These are phyloP conservation scores for Lagodon rhomboides DNA, from an alignment of 2,797 vertebrate genomes.

Conservation along the genomic window DNA sequence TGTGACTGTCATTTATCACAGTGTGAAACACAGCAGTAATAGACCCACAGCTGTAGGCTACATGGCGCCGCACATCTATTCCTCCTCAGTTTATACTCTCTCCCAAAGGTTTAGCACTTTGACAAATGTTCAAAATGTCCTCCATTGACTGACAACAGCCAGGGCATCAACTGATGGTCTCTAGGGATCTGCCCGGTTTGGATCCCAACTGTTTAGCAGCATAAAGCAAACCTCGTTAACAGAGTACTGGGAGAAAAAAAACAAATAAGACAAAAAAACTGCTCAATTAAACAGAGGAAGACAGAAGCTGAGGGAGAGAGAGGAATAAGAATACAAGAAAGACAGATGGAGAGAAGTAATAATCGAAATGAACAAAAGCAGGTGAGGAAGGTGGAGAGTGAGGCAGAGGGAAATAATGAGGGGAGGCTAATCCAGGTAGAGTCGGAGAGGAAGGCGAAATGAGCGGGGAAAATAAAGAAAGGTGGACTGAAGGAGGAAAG, in stretches of 20 bases:
- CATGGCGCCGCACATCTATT: constrained; percentile 26
- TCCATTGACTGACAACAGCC: constrained; percentile 48
- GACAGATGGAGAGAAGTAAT: constrained; percentile 49
- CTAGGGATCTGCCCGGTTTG: constrained; percentile 11
- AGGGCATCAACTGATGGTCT: constrained; percentile 7
- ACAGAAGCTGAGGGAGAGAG: constrained; percentile 6
- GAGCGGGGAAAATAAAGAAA: constrained; percentile 37
- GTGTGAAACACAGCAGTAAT: constrained; percentile 37
- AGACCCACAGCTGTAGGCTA: constrained; percentile 44
- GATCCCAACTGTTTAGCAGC: constrained; percentile 29
- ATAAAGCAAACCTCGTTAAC: constrained; percentile 26
- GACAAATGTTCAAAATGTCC: constrained; percentile 46
- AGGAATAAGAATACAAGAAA: background rate
- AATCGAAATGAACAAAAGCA: constrained; percentile 38
- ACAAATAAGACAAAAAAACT: background rate
- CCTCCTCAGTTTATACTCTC: constrained; percentile 28
- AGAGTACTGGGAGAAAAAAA: constrained; percentile 12
- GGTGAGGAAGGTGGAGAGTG: constrained; percentile 18
- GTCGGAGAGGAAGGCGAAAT: constrained; percentile 34
- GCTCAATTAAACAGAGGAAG: constrained; percentile 43
- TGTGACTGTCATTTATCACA: constrained; percentile 57
- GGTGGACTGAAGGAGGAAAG: constrained; percentile 30
- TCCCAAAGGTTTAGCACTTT: constrained; percentile 30
- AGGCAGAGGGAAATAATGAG: constrained; percentile 53
- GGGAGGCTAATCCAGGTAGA: constrained; percentile 49